Percentiles rank a stretch among this genome's conserved stretches.
Conservation (phyloP, 2,113 vertebrate genomes). For the Amphiprion percula region DNA sequence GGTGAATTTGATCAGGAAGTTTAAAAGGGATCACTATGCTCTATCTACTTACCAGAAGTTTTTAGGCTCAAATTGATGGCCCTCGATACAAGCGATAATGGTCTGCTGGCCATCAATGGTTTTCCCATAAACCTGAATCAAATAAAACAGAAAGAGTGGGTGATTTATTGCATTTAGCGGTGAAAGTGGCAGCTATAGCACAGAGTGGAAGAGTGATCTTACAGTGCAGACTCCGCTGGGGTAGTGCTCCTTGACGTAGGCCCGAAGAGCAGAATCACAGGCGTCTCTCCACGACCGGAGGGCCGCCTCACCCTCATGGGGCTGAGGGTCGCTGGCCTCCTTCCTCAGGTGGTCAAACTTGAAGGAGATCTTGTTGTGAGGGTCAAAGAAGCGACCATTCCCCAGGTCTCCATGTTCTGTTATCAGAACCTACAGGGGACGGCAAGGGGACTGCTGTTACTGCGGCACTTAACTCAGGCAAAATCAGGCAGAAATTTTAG, state of each 20-base stretch:
- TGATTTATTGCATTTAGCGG: slow-evolving; percentile 5
- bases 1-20: background rate
- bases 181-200: background rate
- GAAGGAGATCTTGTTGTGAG: slow-evolving; percentile 94
- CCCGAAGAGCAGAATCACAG: slow-evolving; percentile 89
- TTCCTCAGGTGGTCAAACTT: slow-evolving; percentile 97
- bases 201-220: slow-evolving; percentile 66
- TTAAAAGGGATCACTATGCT: slow-evolving; percentile 12
- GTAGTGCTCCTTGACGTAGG: slow-evolving; percentile 96
- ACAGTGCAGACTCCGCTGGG: slow-evolving; percentile 94
- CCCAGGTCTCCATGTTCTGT: slow-evolving; percentile 96
- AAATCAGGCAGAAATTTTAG: background rate
- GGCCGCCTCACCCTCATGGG: slow-evolving; percentile 87
- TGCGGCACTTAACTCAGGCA: background rate
- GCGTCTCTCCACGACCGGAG: slow-evolving; percentile 91
- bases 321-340: slow-evolving; percentile 90
- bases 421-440: slow-evolving; percentile 90
- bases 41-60: slow-evolving; percentile 93
- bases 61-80: slow-evolving; percentile 97
- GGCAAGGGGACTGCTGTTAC: background rate
- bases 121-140: slow-evolving; percentile 93
- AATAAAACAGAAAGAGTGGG: slow-evolving; percentile 14
- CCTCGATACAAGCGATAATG: slow-evolving; percentile 96
- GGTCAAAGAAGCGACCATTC: slow-evolving; percentile 94
- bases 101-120: slow-evolving; percentile 96